A percentile compares a stretch with the other conserved stretches of the same genome.
Conservation (phyloP, 2,888 invertebrate genomes). For the Sinohyriopsis cumingii region DNA sequence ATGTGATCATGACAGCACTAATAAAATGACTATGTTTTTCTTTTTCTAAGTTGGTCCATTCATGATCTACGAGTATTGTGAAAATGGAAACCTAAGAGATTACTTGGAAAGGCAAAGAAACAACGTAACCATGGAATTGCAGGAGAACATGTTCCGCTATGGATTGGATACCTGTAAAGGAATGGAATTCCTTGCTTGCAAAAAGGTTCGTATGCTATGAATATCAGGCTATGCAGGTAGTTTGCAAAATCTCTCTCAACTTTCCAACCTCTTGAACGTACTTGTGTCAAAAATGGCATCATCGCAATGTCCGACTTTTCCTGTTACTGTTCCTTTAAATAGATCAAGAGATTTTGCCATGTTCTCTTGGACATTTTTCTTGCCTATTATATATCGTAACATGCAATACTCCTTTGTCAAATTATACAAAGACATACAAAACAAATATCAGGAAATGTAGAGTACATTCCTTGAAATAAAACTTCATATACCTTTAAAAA, state of each 20-base stretch:
- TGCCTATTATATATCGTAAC: background rate
- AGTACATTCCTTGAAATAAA: no score
- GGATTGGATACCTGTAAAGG: conserved; percentile 40
- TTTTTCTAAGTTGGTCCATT: conserved; percentile 45
- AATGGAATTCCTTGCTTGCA: conserved; percentile 50
- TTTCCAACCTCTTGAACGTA: no score
- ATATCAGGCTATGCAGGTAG: background rate
- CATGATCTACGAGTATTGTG: conserved; percentile 50
- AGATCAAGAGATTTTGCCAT: background rate
- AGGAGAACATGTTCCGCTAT: conserved; percentile 42
- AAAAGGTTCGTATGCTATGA: conserved; percentile 20
- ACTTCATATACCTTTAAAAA: no score
- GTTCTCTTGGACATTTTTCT: background rate
- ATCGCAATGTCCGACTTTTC: background rate
- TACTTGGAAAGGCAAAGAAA: conserved; percentile 30
- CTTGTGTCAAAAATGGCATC: background rate
- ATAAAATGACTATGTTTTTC: background rate
- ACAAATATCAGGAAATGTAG: no score
- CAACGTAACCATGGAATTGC: conserved; percentile 33
- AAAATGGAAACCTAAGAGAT: conserved; percentile 42
- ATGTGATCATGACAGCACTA: background rate
- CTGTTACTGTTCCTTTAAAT: background rate
- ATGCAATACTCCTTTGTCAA: background rate
- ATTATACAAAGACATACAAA: no score
- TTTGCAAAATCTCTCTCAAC: background rate